A percentile compares a stretch with the other conserved stretches of the same genome.
These are phyloP conservation scores for Zaprionus obscuricornis DNA, from an alignment of 2,888 invertebrate genomes.

Conservation along the genomic window DNA sequence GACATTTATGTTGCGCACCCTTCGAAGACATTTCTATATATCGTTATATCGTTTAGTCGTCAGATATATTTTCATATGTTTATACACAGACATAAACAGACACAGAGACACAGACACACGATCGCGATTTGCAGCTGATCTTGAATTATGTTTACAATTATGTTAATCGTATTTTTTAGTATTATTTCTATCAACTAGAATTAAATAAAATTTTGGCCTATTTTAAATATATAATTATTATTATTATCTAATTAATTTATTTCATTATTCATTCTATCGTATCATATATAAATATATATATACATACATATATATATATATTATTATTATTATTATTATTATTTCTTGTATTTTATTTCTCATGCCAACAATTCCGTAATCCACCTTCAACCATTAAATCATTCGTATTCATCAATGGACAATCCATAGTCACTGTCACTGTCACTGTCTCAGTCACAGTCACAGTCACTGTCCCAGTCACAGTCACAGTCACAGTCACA, in stretches of 20 bases:
- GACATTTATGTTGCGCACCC: conserved; percentile 55
- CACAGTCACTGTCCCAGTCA: conserved; percentile 37
- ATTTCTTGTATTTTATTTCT: conserved; percentile 47
- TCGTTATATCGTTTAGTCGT: conserved; percentile 52
- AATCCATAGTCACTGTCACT: conserved; percentile 30
- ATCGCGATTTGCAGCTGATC: conserved; percentile 47
- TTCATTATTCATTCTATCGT: conserved; percentile 15
- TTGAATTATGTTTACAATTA: conserved; percentile 39
- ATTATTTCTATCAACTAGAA: conserved; percentile 62
- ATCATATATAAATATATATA: too few species aligned
- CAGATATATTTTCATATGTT: conserved; percentile 70
- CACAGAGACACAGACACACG: conserved; percentile 14
- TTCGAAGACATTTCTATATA: conserved; percentile 76
- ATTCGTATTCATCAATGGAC: conserved; percentile 43
- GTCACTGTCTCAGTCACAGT: conserved; percentile 7
- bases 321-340: conserved; percentile 25
- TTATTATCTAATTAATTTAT: conserved; percentile 13
- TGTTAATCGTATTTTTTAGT: conserved; percentile 57
- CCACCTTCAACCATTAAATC: conserved; percentile 34
- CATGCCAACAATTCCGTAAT: conserved; percentile 41
- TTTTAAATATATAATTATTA: conserved; percentile 23
- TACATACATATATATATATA: conserved; percentile 14
- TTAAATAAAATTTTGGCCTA: conserved; percentile 58
- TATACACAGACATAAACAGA: too few species aligned
- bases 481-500: conserved; percentile 17